These are phyloP conservation scores for Drosophila auraria DNA, from an alignment of 1,140 invertebrate genomes.

Conservation along the genomic window DNA sequence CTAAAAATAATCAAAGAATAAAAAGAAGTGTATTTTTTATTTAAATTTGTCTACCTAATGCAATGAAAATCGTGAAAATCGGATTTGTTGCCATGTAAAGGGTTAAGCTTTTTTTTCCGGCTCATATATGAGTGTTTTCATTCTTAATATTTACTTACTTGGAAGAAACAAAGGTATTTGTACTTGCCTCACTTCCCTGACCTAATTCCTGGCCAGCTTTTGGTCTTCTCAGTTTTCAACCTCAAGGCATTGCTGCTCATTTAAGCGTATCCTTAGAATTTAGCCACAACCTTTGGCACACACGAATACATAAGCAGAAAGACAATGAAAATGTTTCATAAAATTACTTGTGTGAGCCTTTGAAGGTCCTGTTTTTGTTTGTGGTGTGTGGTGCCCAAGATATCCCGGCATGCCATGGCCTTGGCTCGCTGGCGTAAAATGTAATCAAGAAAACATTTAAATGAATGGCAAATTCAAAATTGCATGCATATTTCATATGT, in stretches of 20 bases:
- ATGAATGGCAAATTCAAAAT: conserved; percentile 83
- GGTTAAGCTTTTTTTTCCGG: too few species aligned
- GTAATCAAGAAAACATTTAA: conserved; percentile 83
- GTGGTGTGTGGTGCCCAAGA: conserved; percentile 14
- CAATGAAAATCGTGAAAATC: too few species aligned
- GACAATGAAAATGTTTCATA: conserved; percentile 77
- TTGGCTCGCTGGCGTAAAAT: conserved; percentile 61
- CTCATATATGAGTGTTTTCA: background rate
- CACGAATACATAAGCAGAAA: conserved; percentile 32
- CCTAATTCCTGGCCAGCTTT: conserved; percentile 17
- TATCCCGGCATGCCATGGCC: conserved; percentile 19
- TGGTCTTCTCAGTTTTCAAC: conserved; percentile 33
- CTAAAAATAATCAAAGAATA: too few species aligned
- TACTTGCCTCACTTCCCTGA: background rate
- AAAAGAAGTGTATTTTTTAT: too few species aligned
- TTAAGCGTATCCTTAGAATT: conserved; percentile 68
- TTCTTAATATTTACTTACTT: background rate
- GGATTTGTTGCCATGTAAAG: too few species aligned
- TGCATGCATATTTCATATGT: conserved; percentile 84
- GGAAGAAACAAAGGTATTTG: background rate
- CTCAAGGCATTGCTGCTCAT: conserved; percentile 72
- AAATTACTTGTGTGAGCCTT: conserved; percentile 65
- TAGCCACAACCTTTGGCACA: conserved; percentile 59
- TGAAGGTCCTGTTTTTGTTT: conserved; percentile 39
- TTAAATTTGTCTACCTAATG: too few species aligned